Evolutionary conservation across 1,140 invertebrate genomes (phyloP).

Genomic region (Zaprionus kolodkinae): DNA sequence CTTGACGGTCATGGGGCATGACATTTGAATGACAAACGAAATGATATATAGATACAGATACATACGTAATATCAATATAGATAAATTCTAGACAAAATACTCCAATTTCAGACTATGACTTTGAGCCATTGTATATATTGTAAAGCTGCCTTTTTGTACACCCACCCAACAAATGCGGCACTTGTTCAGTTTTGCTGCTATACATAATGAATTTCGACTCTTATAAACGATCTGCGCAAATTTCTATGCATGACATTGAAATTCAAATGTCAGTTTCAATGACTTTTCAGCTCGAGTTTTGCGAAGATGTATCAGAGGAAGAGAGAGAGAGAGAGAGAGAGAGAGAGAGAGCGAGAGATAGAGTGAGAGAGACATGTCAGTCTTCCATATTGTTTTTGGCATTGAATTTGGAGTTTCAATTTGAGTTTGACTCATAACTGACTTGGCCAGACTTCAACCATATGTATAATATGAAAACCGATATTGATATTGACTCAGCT

Average conservation of each 20-base stretch:
- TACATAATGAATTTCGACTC: conserved; percentile 8
- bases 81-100: conserved; percentile 9
- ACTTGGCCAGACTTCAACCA: conserved; percentile 38
- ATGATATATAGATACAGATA: conserved; percentile 27
- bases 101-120: conserved; percentile 20
- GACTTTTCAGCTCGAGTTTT: conserved; percentile 21
- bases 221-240: conserved; percentile 49
- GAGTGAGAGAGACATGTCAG: conserved; percentile 35
- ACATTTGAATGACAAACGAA: conserved; percentile 52
- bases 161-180: conserved; percentile 50
- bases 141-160: conserved; percentile 64
- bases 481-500: conserved; percentile 32
- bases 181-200: conserved; percentile 1
- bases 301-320: conserved; percentile 69
- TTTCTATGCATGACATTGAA: conserved; percentile 77
- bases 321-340: conserved; percentile 52
- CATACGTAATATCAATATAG: neutral
- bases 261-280: conserved; percentile 70
- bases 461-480: conserved; percentile 19
- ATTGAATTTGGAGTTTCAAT: conserved; percentile 44
- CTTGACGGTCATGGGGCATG: conserved; percentile 42
- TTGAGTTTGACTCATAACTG: conserved; percentile 40
- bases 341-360: conserved; percentile 38
- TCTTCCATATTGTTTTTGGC: conserved; percentile 48
- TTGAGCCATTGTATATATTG: conserved; percentile 31